Evolutionary conservation across 2,888 invertebrate genomes (phyloP), one percentile per base, ranked within the genome.

Genomic region (Pseudanteris insignis): DNA sequence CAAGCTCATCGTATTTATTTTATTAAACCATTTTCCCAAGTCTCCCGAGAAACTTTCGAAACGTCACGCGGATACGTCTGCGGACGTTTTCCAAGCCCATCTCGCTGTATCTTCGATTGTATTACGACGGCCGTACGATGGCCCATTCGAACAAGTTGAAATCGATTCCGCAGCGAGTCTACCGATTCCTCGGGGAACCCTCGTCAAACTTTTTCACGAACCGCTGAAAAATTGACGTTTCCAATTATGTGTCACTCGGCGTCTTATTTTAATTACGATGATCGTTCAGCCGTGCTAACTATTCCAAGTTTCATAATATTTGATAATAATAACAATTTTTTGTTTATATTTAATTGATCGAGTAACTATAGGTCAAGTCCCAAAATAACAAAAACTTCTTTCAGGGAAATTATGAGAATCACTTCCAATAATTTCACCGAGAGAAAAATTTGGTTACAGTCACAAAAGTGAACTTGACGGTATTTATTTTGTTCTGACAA

Each of bases 1-100:
- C 66, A 62, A 58, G 59, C 71, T 74, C 69, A 66, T 72, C 72
- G 70, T 77, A 77, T 79, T 78, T 79, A 78, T 79, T 79, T 79
- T 78, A 79, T 78, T 77, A 79, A 78, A 79, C 73, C 74, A 76
- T 77, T 74, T 73, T 69, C 70, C 67, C 57, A 51, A 59, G 63
- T 65, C 68, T 64, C 63, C 43, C 55, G 60, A 65, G 64, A 59
- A 66, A 66, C 65, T 70, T 67, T 66, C 63, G 51, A 64, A 66
- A 65, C 65, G 65, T 63, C 63, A 61, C 61, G 60, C 59, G 50
- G 41, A 57, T 59, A 63, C 36, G 51, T 48, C 60, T 51, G 13
- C 50, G 41, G 63, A 65, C 60, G 50, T 65, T 65, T 57, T 50
- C 53, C 53, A 54, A 60, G 57, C 60, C 63, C 63, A 43, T 57